Evolutionary conservation across 1,140 invertebrate species (phyloP), one percentile per base, ranked within the genome.

Genomic region (Pachyrhynchus sulphureomaculatus): DNA sequence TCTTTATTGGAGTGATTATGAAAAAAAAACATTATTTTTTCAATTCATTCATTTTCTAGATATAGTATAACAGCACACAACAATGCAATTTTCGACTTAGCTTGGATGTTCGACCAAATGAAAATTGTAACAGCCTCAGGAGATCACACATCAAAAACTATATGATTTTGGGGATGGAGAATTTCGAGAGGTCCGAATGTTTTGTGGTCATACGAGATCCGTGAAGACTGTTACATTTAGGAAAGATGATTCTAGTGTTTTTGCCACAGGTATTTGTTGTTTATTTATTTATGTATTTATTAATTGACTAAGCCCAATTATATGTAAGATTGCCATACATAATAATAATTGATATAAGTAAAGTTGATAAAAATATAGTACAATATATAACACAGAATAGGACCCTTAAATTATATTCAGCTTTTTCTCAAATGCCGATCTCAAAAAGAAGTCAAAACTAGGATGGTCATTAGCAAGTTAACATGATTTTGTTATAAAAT

Each of bases 21-120:
- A n/a, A n/a, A n/a, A n/a, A n/a, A 26, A 26, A 18, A 32, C n/a
- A 49, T 33, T 33, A 49, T 15, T 9, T n/a, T 18, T 1, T 36
- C n/a, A n/a, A 32, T 52, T 52, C 2, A 13, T 8, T 29, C 15
- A 48, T 10, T 44, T 52, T 62, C 49, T 26, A 63, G 65, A 34
- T 15, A 79, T 45, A 79, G 79, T 1, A 77, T 79, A 36, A 77
- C 86, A 71, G 90, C 88, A 37, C 93, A 96, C 75, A 82, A 82
- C 64, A 95, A 95, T 83, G 91, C 92, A 12, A 88, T 95, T 13
- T 95, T 94, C 77, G 93, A 96, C 76, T 68, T 95, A 37, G 86
- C 88, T 5, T 96, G 93, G 92, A 85, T 88, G 76, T 86, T 87
- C 4, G 78, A 82, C 0, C 81, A 89, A 61, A 82, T 86, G 75